A percentile compares a stretch with the other conserved stretches of the same genome.
phyloP scores from a whole-genome alignment of 2,113 vertebrate genomes.

The Ovibos moschatus region DNA sequence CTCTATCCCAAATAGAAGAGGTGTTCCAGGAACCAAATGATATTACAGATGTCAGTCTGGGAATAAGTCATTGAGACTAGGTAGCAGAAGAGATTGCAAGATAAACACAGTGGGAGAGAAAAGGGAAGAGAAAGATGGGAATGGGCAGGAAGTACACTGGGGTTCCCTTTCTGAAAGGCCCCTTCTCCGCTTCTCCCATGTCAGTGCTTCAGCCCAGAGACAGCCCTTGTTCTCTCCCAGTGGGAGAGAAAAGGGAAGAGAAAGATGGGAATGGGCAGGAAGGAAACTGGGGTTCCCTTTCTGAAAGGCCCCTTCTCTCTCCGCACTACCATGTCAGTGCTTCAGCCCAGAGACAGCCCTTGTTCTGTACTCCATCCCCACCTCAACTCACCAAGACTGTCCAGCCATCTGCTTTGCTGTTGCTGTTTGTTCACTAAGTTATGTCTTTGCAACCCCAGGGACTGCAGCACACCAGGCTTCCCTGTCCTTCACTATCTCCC shows the following conservation, averaged over 20 bases:
- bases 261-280: neutral
- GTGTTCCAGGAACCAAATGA: neutral
- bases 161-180: neutral
- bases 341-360: neutral
- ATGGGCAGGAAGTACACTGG: neutral
- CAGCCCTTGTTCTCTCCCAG: too few relatives aligned
- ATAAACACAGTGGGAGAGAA: neutral
- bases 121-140: neutral
- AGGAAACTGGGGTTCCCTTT: neutral
- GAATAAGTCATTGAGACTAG: neutral
- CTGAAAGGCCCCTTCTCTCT: neutral
- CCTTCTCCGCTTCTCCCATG: neutral
- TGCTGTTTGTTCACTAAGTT: neutral
- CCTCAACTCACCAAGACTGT: neutral
- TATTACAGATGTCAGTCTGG: neutral
- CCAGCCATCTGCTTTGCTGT: neutral
- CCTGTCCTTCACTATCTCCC: neutral
- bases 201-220: neutral
- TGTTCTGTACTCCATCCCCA: neutral
- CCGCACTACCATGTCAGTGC: accelerated
- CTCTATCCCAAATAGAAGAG: neutral
- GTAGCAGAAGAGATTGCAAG: neutral
- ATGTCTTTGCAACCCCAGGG: neutral
- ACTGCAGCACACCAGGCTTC: neutral
- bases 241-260: neutral